Base-by-base conservation (phyloP, 2,797 vertebrate genomes). In the Selene dorsalis region DNA sequence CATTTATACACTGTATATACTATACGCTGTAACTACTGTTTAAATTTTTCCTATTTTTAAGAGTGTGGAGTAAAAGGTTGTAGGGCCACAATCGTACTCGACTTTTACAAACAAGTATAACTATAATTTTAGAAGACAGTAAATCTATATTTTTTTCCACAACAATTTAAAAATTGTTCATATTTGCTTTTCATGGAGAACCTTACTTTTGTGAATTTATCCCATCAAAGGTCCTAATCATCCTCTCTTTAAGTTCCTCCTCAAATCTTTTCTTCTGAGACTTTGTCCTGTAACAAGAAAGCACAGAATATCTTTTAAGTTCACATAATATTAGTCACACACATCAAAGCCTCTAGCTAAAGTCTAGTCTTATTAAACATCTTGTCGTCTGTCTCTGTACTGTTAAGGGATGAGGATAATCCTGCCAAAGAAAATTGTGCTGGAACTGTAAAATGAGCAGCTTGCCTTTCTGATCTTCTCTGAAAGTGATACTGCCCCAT, bases 221-320 rank as follows among this genome's bases (percentile, higher is more conserved):
- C 64, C 97, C 97, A 82, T 98, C 97, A 88, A 98, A 97, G 22
- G 97, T 97, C 87, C 95, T 95, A 87, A 98, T 97, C 96, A 98
- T 98, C 75, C 97, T 95, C 90, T 98, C 96, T 41, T 97, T 98
- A 76, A 98, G 85, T 77, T 98, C 97, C 83, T 98, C 97, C 89
- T 98, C 97, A 94, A 98, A 98, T 17, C 96, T 94, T 87, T 96
- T 97, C 92, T 97, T 98, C 86, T 98, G 97, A 77, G 97, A 98
- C 88, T 97, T 97, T 82, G 96, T 97, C 94, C 97, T 98, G 89
- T 32, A 77, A 80, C 55, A 60, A 71, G 28, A 79, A 82, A 78
- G 67, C 50, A 61, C 14, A 47, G 6, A 67, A 55, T 68, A 48
- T 72, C 16, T 67, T 59, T 86, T 32, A 79, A 67, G 52, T 82